phyloP scores from a whole-genome alignment of 2,888 invertebrate genomes.

The Rhamphomyia laevipes region DNA sequence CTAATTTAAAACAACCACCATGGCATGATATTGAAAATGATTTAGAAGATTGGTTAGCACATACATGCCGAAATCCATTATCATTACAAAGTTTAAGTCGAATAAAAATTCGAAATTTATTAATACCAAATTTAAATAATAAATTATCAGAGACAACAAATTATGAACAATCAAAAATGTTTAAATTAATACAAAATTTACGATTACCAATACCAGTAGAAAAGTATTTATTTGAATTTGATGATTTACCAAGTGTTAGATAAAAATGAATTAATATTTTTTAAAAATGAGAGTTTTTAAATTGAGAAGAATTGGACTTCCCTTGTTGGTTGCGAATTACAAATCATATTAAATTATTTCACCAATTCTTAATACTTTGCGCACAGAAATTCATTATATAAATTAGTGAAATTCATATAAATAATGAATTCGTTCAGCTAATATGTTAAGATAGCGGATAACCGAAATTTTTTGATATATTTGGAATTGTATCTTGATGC shows the following conservation, averaged over 20 bases:
- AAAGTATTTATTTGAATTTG: conserved; percentile 27
- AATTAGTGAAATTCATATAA: too few relatives aligned
- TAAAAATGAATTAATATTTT: too few relatives aligned
- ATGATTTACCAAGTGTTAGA: conserved; percentile 22
- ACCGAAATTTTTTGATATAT: too few relatives aligned
- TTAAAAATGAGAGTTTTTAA: too few relatives aligned
- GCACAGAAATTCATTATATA: too few relatives aligned
- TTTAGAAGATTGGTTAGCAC: conserved; percentile 17
- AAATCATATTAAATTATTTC: too few relatives aligned
- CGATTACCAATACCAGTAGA: conserved; percentile 28
- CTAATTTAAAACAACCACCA: conserved; percentile 11
- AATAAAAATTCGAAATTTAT: conserved; percentile 25
- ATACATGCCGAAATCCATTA: conserved; percentile 22
- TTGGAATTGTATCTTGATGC: too few relatives aligned
- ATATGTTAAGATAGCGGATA: too few relatives aligned
- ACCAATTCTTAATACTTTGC: too few relatives aligned
- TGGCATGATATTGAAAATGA: conserved; percentile 11
- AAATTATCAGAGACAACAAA: conserved; percentile 23
- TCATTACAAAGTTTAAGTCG: conserved; percentile 28
- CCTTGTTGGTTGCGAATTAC: too few relatives aligned
- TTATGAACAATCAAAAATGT: conserved; percentile 24
- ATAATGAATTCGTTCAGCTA: too few relatives aligned
- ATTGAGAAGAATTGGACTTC: too few relatives aligned
- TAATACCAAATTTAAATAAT: conserved; percentile 21
- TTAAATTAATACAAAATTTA: conserved; percentile 25